Evolutionary conservation across 1,140 invertebrate species (phyloP), one percentile per base, ranked within the genome.

Genomic region (Leptoteleia sp.): DNA sequence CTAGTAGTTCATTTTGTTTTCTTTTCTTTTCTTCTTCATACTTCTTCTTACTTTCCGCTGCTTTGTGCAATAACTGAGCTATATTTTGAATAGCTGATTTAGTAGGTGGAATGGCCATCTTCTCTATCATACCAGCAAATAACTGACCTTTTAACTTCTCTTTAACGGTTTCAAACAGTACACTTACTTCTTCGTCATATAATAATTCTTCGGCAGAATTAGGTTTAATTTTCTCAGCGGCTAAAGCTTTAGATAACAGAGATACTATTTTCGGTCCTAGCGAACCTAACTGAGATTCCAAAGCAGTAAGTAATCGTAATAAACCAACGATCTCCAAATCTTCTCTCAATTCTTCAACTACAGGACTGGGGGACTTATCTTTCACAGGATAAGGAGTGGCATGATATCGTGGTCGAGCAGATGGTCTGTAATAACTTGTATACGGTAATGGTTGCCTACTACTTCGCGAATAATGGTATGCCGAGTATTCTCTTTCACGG

Each of bases 91-190:
- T 91, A 7, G 91, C 91, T 7, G 88, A 90, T 72, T 91, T 91
- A 15, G 92, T 92, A 4, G 94, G 92, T 37, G 90, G 87, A 27
- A 93, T 91, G 1, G 93, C 92, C 78, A 91, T 87, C 62, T 92
- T 90, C 33, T 92, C 90, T 12, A 96, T 92, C 79, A 95, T 92
- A 37, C 94, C 94, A 4, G 95, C 94, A 68, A 94, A 92, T 25
- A 95, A 85, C 52, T 95, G 93, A 29, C 95, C 95, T 87, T 95
- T 95, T 8, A 96, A 87, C 84, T 96, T 96, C 82, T 96, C 95
- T 83, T 96, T 96, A 0, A 93, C 93, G 0, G 94, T 95, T 88
- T 96, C 95, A 48, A 96, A 92, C 35, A 96, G 88, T 0, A 95
- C 93, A 79, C 92, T 92, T 45, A 94, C 92, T 27, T 93, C 90